Evolutionary conservation across 1,140 invertebrate genomes (phyloP).

Genomic region (Cydia pomonella): DNA sequence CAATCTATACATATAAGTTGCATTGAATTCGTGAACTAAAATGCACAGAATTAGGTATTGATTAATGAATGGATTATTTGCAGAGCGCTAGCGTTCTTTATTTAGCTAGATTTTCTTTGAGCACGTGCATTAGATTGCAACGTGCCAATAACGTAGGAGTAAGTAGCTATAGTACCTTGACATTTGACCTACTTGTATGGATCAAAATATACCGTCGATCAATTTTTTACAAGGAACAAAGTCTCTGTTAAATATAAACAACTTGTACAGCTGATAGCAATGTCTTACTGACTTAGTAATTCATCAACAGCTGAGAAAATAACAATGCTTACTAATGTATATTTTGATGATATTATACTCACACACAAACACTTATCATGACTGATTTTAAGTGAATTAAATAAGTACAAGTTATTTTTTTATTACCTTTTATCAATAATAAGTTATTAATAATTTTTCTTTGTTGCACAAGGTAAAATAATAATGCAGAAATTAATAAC

Average conservation of each 20-base stretch:
- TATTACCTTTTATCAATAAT: too few relatives aligned
- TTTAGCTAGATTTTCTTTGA: background rate
- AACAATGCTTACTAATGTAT: too few relatives aligned
- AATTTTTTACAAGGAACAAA: background rate
- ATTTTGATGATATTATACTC: too few relatives aligned
- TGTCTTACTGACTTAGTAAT: background rate
- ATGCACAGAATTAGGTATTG: background rate
- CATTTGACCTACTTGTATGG: conserved; percentile 62
- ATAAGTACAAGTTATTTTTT: too few relatives aligned
- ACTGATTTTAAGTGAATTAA: too few relatives aligned
- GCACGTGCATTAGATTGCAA: background rate
- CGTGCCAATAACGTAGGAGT: conserved; percentile 14
- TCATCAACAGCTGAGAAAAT: background rate
- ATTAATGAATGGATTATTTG: background rate
- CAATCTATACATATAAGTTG: background rate
- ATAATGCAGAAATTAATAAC: too few relatives aligned
- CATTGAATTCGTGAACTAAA: background rate
- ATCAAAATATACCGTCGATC: background rate
- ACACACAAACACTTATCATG: too few relatives aligned
- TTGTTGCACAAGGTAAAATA: too few relatives aligned
- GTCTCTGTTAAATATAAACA: background rate
- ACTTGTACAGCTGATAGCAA: background rate
- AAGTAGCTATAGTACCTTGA: conserved; percentile 49
- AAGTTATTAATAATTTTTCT: too few relatives aligned
- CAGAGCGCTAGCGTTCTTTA: background rate